These are phyloP conservation scores for Axis porcinus DNA, from an alignment of 2,113 vertebrate genomes.

Conservation along the genomic window DNA sequence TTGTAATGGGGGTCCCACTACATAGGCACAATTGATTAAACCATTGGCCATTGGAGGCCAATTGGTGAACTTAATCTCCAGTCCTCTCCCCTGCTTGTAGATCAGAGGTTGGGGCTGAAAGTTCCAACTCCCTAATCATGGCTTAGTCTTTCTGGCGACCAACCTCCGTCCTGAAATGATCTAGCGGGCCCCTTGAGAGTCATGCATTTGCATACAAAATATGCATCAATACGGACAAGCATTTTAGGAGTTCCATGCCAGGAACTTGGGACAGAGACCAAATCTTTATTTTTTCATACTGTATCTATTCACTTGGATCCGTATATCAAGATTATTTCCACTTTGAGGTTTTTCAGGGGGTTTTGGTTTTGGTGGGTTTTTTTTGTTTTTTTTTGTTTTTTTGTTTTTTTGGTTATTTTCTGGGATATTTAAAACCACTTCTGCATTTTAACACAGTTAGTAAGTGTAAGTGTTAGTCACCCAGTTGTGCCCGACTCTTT, in stretches of 20 bases:
- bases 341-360: background rate
- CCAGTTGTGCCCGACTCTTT: no score
- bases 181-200: no score
- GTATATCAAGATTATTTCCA: background rate
- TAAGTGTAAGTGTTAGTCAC: no score
- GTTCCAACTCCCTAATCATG: background rate
- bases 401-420: background rate
- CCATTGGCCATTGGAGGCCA: accelerated
- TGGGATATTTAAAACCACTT: background rate
- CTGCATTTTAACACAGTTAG: background rate
- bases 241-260: background rate
- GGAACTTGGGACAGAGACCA: background rate
- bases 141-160: background rate
- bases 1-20: background rate
- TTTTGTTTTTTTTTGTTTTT: no score
- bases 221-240: background rate
- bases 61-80: background rate
- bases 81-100: background rate
- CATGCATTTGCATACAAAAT: background rate
- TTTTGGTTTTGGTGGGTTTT: background rate
- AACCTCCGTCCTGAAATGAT: background rate
- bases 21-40: accelerated
- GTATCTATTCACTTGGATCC: background rate
- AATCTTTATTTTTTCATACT: background rate
- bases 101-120: background rate